Evolutionary conservation across 1,140 invertebrate species (phyloP).

Genomic region (Meloidogyne chitwoodi): DNA sequence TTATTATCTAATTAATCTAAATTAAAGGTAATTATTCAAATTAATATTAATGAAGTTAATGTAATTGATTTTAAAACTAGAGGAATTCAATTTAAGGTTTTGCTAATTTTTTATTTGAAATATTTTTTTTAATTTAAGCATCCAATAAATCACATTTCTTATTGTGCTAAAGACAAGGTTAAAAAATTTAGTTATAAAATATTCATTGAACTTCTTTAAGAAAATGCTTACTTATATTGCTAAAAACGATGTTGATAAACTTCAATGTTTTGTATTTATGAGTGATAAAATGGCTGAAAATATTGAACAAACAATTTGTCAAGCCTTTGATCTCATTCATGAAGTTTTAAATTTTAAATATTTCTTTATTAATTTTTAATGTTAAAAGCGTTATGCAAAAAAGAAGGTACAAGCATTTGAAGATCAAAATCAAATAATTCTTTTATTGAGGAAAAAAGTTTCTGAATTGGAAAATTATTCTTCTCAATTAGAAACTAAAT

Average conservation of each 20-base stretch:
- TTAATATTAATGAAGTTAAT: constrained; percentile 43
- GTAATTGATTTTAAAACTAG: constrained; percentile 44
- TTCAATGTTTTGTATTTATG: constrained; percentile 51
- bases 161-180: constrained; percentile 56
- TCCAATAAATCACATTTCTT: constrained; percentile 48
- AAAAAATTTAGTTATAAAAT: not conserved
- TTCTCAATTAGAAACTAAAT: constrained; percentile 19
- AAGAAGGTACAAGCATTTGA: constrained; percentile 34
- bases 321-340: constrained; percentile 54
- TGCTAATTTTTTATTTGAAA: not conserved
- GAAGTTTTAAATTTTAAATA: constrained; percentile 20
- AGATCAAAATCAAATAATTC: constrained; percentile 38
- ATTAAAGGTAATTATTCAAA: constrained; percentile 48
- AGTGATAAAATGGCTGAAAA: constrained; percentile 56
- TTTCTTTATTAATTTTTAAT: not conserved
- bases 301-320: constrained; percentile 53
- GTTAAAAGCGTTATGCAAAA: constrained; percentile 44
- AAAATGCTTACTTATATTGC: constrained; percentile 55
- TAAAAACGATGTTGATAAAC: constrained; percentile 36
- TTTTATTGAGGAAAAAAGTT: constrained; percentile 42
- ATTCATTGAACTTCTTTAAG: constrained; percentile 29
- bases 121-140: constrained; percentile 16
- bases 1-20: constrained; percentile 21
- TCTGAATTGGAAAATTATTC: constrained; percentile 50
- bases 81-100: constrained; percentile 27